Conservation (phyloP, 2,797 vertebrate species). For the Sebastes itinus region DNA sequence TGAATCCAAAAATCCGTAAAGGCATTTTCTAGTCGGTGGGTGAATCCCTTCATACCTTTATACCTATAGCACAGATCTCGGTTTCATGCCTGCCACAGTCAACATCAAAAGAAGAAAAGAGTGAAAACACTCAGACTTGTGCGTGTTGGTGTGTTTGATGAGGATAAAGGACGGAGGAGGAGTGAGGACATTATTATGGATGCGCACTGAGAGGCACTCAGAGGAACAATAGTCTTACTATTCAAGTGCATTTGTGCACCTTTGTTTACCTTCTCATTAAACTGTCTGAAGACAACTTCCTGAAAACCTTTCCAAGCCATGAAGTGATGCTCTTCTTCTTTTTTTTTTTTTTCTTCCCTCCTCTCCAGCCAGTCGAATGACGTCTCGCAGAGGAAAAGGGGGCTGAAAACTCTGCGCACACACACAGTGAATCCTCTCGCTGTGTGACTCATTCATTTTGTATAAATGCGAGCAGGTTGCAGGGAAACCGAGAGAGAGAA, state of each 20-base stretch:
- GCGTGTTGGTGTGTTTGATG: neutral
- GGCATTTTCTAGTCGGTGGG: conserved; percentile 25
- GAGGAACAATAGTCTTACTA: conserved; percentile 48
- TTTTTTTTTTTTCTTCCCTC: neutral
- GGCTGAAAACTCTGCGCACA: conserved; percentile 69
- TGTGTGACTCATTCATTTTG: conserved; percentile 80
- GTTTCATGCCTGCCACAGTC: conserved; percentile 22
- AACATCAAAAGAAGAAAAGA: conserved; percentile 40
- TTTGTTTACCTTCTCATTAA: conserved; percentile 45
- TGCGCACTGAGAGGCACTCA: conserved; percentile 44
- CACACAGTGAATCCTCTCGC: conserved; percentile 63
- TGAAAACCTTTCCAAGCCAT: conserved; percentile 46
- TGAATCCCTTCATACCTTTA: conserved; percentile 22
- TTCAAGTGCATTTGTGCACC: conserved; percentile 40
- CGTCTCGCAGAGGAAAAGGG: conserved; percentile 67
- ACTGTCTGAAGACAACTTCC: conserved; percentile 61
- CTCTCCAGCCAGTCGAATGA: conserved; percentile 62
- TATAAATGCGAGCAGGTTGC: conserved; percentile 64
- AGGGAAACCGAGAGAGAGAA: conserved; percentile 33
- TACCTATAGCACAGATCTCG: conserved; percentile 48
- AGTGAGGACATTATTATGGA: conserved; percentile 29
- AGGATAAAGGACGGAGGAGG: conserved; percentile 33
- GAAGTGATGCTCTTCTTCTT: conserved; percentile 42
- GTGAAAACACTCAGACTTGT: neutral
- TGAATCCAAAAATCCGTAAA: conserved; percentile 68